phyloP scores from a whole-genome alignment of 2,888 invertebrate genomes.

The Hyposoter dolosus region DNA sequence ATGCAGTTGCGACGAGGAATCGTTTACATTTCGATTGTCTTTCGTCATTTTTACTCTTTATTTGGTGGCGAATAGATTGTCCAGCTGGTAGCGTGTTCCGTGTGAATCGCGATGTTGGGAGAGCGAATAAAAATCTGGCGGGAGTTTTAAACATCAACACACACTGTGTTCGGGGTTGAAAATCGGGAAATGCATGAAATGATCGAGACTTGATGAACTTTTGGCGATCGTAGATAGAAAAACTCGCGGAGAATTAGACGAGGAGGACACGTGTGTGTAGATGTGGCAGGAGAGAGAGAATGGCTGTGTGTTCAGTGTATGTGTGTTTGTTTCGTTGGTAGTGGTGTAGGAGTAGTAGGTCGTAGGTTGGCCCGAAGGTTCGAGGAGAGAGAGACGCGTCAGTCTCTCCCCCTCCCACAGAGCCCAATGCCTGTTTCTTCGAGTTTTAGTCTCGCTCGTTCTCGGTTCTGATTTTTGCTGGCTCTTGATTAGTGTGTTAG shows the following conservation, averaged over 20 bases:
- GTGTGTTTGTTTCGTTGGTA: constrained; percentile 43
- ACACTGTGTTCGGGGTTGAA: neutral
- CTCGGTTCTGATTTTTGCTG: constrained; percentile 38
- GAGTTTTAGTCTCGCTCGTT: constrained; percentile 26
- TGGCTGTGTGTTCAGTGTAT: constrained; percentile 21
- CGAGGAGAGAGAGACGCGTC: constrained; percentile 54
- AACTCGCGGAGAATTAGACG: neutral
- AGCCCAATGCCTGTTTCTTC: constrained; percentile 30
- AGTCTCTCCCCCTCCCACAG: constrained; percentile 60
- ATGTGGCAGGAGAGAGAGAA: constrained; percentile 35
- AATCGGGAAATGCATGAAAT: neutral
- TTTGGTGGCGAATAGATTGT: neutral
- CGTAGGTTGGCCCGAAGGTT: constrained; percentile 70
- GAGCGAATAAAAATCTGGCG: neutral
- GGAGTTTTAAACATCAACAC: neutral
- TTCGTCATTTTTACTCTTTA: neutral
- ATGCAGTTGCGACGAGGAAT: neutral
- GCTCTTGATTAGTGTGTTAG: constrained; percentile 32
- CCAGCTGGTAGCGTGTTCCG: no score
- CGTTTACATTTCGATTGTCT: neutral
- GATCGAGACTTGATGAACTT: neutral
- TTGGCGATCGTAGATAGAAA: neutral
- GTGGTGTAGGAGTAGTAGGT: constrained; percentile 67
- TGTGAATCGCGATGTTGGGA: neutral
- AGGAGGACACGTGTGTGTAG: constrained; percentile 65